These are phyloP conservation scores for Fopius arisanus DNA, from an alignment of 1,140 invertebrate genomes.

Conservation along the genomic window DNA sequence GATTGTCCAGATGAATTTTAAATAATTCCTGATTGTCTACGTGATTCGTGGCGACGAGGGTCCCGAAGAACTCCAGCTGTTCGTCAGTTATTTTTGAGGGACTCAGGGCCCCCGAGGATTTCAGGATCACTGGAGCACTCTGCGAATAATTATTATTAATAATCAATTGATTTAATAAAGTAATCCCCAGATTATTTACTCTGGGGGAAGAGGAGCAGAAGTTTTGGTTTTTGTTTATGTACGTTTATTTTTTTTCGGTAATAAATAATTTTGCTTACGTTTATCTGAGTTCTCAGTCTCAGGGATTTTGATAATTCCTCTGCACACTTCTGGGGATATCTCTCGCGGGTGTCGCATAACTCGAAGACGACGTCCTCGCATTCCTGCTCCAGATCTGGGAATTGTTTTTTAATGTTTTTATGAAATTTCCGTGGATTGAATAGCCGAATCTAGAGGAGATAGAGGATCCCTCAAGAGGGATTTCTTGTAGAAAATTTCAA, in stretches of 20 bases:
- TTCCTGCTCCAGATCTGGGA: conserved; percentile 43
- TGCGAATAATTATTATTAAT: neutral
- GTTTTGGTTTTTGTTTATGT: no score
- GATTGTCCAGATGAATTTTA: neutral
- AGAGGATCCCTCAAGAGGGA: no score
- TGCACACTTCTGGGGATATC: conserved; percentile 44
- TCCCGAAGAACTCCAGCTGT: neutral
- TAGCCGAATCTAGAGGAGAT: no score
- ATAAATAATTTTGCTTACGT: no score
- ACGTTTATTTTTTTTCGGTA: neutral
- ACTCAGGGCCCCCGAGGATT: neutral
- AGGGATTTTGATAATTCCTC: conserved; percentile 43
- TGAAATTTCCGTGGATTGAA: no score
- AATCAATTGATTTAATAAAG: no score
- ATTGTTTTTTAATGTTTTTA: no score
- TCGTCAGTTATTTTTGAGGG: neutral
- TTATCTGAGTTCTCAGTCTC: conserved; percentile 40
- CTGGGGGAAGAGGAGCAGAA: no score
- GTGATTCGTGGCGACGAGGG: neutral
- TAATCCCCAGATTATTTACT: no score
- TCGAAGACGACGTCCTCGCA: conserved; percentile 50
- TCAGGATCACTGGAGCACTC: neutral
- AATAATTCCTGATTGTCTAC: neutral
- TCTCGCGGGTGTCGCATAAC: conserved; percentile 47
- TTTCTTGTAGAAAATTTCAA: no score